Evolutionary conservation across 2,888 invertebrate genomes (phyloP).

Genomic region (Bombylius major): DNA sequence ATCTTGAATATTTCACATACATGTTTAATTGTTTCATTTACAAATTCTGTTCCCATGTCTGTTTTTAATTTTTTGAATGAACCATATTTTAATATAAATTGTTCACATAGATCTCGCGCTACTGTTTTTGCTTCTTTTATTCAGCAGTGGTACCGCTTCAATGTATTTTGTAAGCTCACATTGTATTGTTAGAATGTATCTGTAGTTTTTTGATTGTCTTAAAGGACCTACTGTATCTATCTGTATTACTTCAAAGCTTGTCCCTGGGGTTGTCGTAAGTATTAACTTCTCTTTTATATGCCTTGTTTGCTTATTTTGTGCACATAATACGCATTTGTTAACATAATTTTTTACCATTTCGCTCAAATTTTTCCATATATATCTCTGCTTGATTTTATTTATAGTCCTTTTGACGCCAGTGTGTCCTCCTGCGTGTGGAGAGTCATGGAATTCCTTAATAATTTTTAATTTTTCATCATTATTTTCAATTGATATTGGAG

Average conservation of each 20-base stretch:
- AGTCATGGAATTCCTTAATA: too few species aligned
- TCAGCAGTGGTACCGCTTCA: constrained; percentile 12
- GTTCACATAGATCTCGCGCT: constrained; percentile 16
- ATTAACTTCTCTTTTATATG: neutral
- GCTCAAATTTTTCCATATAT: too few species aligned
- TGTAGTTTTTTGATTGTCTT: neutral
- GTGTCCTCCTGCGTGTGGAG: too few species aligned
- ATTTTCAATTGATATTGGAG: neutral
- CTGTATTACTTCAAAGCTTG: neutral
- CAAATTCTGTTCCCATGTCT: constrained; percentile 3
- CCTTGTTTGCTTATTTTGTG: neutral
- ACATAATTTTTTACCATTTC: too few species aligned
- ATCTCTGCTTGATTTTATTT: too few species aligned
- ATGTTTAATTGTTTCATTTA: constrained; percentile 3
- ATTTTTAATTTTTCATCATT: too few species aligned
- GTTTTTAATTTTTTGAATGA: constrained; percentile 11
- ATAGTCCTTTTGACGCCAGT: too few species aligned
- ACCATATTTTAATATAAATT: constrained; percentile 15
- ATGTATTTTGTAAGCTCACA: constrained; percentile 9
- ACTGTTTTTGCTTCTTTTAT: constrained; percentile 18
- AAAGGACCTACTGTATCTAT: constrained; percentile 1
- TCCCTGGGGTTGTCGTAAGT: neutral
- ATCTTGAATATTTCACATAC: constrained; percentile 7
- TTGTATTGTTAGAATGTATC: constrained; percentile 1
- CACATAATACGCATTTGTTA: too few species aligned